phyloP scores from a whole-genome alignment of 2,797 vertebrate species.

The Acanthurus leucopareius region DNA sequence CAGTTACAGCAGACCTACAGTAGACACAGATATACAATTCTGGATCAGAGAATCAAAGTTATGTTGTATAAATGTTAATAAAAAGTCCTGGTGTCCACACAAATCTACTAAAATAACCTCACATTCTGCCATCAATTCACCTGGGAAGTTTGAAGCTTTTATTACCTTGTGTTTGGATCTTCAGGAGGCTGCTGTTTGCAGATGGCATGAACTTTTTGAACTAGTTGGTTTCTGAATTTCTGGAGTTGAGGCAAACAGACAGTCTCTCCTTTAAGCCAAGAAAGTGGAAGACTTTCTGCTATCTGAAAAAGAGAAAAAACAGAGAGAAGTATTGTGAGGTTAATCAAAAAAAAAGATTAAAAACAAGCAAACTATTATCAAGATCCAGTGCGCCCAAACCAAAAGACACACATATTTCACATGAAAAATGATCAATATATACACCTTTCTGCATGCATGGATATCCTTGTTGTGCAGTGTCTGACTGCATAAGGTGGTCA shows the following conservation, averaged over 20 bases:
- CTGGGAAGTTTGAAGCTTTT: background rate
- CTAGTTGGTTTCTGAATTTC: constrained; percentile 89
- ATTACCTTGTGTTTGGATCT: constrained; percentile 73
- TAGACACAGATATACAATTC: constrained; percentile 9
- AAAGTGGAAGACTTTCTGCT: constrained; percentile 86
- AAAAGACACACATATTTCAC: background rate
- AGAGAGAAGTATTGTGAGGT: background rate
- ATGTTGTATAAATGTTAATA: background rate
- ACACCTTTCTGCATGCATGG: constrained; percentile 88
- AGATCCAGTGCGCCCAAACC: background rate
- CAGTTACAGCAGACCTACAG: constrained; percentile 74
- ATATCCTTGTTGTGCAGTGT: constrained; percentile 63
- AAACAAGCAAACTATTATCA: background rate
- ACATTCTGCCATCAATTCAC: too few relatives aligned
- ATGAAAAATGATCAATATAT: background rate
- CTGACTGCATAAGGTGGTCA: constrained; percentile 87
- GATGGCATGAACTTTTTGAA: constrained; percentile 82
- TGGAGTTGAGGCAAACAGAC: constrained; percentile 86
- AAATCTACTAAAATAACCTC: too few relatives aligned
- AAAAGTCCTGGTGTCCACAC: too few relatives aligned
- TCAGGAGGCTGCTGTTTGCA: constrained; percentile 76
- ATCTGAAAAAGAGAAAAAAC: constrained; percentile 80
- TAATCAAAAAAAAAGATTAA: background rate
- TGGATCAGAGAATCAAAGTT: background rate
- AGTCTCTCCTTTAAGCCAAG: constrained; percentile 87